A percentile compares a stretch with the other conserved stretches of the same genome.
Conservation (phyloP, 2,888 invertebrate genomes). For the Arrhopalites spinosus region DNA sequence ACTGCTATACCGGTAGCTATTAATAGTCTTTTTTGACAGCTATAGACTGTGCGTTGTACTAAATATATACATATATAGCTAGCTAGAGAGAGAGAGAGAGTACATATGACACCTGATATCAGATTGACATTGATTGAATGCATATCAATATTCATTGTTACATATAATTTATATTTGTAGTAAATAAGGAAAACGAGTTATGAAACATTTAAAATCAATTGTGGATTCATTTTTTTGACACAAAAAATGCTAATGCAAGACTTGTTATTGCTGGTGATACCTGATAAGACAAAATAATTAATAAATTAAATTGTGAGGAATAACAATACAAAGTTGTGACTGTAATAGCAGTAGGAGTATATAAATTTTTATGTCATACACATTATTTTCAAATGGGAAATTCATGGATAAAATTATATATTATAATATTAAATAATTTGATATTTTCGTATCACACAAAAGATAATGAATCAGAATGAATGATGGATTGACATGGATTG, state of each 20-base stretch:
- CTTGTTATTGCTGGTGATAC: neutral
- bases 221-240: neutral
- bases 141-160: too few species aligned
- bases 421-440: neutral
- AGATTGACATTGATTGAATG: too few species aligned
- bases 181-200: neutral
- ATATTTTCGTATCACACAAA: too few species aligned
- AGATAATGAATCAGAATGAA: neutral
- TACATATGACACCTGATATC: too few species aligned
- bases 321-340: too few species aligned
- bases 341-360: too few species aligned
- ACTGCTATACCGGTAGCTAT: neutral
- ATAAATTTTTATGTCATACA: too few species aligned
- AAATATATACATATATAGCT: too few species aligned
- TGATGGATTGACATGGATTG: constrained; percentile 24
- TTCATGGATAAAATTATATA: neutral
- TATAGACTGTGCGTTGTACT: neutral
- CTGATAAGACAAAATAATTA: too few species aligned
- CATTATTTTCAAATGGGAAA: neutral
- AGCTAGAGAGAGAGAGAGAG: neutral
- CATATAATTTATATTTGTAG: too few species aligned
- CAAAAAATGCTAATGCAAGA: neutral
- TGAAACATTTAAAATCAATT: neutral
- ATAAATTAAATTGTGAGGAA: too few species aligned
- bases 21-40: neutral